Evolutionary conservation across 2,797 vertebrate species (phyloP).

Genomic region (Halcyon badia): DNA sequence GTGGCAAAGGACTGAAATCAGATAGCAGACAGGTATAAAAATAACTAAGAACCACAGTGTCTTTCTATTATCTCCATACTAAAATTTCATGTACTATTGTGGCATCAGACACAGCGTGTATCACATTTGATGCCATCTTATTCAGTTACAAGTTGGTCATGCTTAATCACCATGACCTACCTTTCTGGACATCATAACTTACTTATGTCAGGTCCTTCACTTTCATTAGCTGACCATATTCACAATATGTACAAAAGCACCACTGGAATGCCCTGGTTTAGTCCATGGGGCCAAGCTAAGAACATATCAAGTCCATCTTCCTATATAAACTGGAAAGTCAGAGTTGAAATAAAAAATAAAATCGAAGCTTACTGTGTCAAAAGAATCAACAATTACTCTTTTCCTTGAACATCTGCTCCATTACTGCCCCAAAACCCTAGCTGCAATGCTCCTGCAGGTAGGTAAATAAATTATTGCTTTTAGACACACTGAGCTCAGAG

Average conservation of each 20-base stretch:
- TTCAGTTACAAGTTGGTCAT: background rate
- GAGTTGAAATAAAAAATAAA: background rate
- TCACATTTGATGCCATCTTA: background rate
- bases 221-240: background rate
- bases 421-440: background rate
- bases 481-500: constrained; percentile 35
- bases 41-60: background rate
- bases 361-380: background rate
- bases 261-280: background rate
- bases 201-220: background rate
- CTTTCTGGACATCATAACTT: background rate
- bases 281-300: background rate
- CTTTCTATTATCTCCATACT: background rate
- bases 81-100: background rate
- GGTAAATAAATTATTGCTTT: constrained; percentile 77
- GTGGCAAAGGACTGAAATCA: background rate
- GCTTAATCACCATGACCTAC: background rate
- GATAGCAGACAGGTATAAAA: background rate
- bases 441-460: constrained; percentile 79
- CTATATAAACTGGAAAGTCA: background rate
- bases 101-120: background rate
- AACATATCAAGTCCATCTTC: background rate
- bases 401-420: background rate
- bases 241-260: background rate
- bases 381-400: background rate